These are phyloP conservation scores for Cebidichthys violaceus DNA, from an alignment of 2,113 vertebrate species.

Conservation along the genomic window DNA sequence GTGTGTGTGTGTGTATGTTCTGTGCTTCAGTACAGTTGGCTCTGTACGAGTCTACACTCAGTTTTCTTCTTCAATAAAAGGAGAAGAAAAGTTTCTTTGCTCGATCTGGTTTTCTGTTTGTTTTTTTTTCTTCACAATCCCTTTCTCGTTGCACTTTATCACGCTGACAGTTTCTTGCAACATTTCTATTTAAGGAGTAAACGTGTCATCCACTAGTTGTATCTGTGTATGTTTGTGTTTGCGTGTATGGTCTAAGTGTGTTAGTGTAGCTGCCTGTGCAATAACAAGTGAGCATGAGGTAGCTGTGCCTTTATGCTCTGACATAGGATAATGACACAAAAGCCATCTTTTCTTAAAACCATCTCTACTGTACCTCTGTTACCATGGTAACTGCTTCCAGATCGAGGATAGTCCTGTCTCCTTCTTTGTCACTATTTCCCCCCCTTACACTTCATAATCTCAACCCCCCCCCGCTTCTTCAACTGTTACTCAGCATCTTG, in stretches of 20 bases:
- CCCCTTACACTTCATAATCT: conserved; percentile 42
- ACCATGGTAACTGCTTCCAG: conserved; percentile 71
- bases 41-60: neutral
- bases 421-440: conserved; percentile 49
- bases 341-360: conserved; percentile 52
- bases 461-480: conserved; percentile 11
- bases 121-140: neutral
- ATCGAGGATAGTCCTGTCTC: conserved; percentile 60
- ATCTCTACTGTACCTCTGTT: conserved; percentile 68
- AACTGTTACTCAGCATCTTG: conserved; percentile 37
- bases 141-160: conserved; percentile 17
- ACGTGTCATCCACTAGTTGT: neutral
- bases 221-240: conserved; percentile 8
- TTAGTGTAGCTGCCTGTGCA: conserved; percentile 7
- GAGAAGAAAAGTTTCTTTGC: neutral
- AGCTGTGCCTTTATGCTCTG: conserved; percentile 15
- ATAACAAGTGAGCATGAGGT: conserved; percentile 2
- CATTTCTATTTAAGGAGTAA: conserved; percentile 27
- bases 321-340: conserved; percentile 50
- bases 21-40: neutral
- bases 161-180: conserved; percentile 28
- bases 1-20: neutral
- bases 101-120: conserved; percentile 26
- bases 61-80: conserved; percentile 15
- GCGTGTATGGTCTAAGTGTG: conserved; percentile 10